phyloP scores from a whole-genome alignment of 2,888 invertebrate genomes.

The Agriopis leucophaearia region DNA sequence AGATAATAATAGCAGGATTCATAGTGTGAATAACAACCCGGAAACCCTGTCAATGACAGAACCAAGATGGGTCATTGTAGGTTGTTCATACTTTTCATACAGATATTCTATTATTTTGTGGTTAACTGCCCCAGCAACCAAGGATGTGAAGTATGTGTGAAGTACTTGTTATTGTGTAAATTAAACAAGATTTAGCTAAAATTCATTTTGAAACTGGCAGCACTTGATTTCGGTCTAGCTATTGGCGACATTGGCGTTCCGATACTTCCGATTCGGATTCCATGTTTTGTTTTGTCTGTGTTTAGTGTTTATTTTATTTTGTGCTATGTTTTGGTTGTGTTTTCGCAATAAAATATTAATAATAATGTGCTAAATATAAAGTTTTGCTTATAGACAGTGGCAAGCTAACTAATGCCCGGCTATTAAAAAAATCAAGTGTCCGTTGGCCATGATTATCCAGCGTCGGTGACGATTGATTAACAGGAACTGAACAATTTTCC shows the following conservation, averaged over 20 bases:
- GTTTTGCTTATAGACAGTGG: constrained; percentile 4
- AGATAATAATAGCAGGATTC: too few relatives aligned
- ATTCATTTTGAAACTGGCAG: background rate
- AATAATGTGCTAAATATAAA: background rate
- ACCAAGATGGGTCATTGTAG: too few relatives aligned
- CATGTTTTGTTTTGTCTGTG: background rate
- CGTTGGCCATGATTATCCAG: constrained; percentile 51
- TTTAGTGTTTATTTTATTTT: constrained; percentile 4
- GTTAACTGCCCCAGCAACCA: too few relatives aligned
- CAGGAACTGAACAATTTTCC: constrained; percentile 34
- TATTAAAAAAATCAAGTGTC: background rate
- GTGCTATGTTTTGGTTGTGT: constrained; percentile 9
- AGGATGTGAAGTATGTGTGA: too few relatives aligned
- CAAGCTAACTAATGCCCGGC: background rate
- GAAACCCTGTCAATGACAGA: too few relatives aligned
- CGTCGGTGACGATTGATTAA: constrained; percentile 57
- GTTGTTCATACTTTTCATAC: too few relatives aligned
- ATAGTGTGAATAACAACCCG: too few relatives aligned
- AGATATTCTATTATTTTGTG: too few relatives aligned
- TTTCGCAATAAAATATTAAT: background rate
- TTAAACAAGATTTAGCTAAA: too few relatives aligned
- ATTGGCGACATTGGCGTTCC: too few relatives aligned
- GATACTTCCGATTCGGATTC: background rate
- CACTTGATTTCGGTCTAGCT: background rate
- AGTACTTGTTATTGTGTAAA: too few relatives aligned